Percentiles rank a stretch among this genome's conserved stretches.
phyloP scores from a whole-genome alignment of 2,113 vertebrate genomes.

The Terrapene triunguis region DNA sequence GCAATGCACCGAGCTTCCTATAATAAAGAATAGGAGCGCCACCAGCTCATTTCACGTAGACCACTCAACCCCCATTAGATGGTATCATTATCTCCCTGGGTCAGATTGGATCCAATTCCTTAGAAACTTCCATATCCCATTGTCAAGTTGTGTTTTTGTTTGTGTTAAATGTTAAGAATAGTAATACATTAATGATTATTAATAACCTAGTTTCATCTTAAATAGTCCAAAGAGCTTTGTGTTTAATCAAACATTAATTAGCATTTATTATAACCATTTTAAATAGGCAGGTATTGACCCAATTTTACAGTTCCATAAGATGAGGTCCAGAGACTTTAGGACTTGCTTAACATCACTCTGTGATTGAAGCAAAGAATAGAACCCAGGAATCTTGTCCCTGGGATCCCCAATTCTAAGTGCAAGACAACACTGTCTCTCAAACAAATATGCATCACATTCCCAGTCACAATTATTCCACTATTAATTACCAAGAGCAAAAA shows the following conservation, averaged over 20 bases:
- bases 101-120: neutral
- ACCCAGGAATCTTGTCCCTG: conserved; percentile 26
- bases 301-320: neutral
- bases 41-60: neutral
- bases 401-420: conserved; percentile 37
- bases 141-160: neutral
- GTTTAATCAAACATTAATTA: neutral
- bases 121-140: neutral
- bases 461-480: conserved; percentile 56
- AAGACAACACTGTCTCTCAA: conserved; percentile 42
- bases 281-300: neutral
- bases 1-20: neutral
- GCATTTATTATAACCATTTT: neutral
- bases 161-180: neutral
- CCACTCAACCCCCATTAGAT: neutral
- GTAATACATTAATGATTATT: neutral
- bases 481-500: conserved; percentile 66
- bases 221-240: neutral
- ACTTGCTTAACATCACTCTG: neutral
- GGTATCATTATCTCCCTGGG: neutral
- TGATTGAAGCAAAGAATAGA: neutral
- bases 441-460: conserved; percentile 38
- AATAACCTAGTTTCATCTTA: neutral
- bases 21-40: neutral
- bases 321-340: conserved; percentile 33